These are phyloP conservation scores for Agelastica alni DNA, from an alignment of 2,888 invertebrate species.

Conservation along the genomic window DNA sequence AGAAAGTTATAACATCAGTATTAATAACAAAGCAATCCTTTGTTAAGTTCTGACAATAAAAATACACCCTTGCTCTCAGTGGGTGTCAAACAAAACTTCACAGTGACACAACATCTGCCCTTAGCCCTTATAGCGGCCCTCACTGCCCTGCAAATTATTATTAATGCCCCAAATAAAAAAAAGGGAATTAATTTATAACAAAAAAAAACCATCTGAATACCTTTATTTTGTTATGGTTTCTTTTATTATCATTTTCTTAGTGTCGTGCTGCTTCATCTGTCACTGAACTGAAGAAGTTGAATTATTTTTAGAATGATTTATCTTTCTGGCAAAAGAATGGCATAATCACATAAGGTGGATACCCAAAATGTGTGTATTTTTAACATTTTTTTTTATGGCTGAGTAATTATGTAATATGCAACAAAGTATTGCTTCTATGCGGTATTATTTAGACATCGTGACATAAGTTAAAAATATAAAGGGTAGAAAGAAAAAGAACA, in stretches of 20 bases:
- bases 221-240: slow-evolving; percentile 20
- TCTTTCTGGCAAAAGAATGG: slow-evolving; percentile 1
- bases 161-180: slow-evolving; percentile 41
- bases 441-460: neutral
- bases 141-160: slow-evolving; percentile 51
- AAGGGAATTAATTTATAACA: slow-evolving; percentile 21
- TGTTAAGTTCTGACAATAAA: slow-evolving; percentile 47
- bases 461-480: too few relatives aligned
- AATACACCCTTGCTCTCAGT: slow-evolving; percentile 49
- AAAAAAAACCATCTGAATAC: slow-evolving; percentile 14
- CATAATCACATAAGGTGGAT: slow-evolving; percentile 3
- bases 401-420: neutral
- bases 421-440: neutral
- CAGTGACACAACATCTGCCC: slow-evolving; percentile 55
- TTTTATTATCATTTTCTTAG: slow-evolving; percentile 16
- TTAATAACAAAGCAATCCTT: slow-evolving; percentile 50
- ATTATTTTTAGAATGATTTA: slow-evolving; percentile 16
- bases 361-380: too few relatives aligned
- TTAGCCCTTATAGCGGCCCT: slow-evolving; percentile 33
- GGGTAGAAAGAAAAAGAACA: too few relatives aligned
- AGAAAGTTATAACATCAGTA: slow-evolving; percentile 47
- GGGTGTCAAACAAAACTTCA: slow-evolving; percentile 46
- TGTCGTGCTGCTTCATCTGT: slow-evolving; percentile 18
- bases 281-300: slow-evolving; percentile 7
- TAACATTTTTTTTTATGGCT: neutral